Evolutionary conservation across 2,113 vertebrate genomes (phyloP), one percentile per base, ranked within the genome.

Genomic region (Perca schrenkii): DNA sequence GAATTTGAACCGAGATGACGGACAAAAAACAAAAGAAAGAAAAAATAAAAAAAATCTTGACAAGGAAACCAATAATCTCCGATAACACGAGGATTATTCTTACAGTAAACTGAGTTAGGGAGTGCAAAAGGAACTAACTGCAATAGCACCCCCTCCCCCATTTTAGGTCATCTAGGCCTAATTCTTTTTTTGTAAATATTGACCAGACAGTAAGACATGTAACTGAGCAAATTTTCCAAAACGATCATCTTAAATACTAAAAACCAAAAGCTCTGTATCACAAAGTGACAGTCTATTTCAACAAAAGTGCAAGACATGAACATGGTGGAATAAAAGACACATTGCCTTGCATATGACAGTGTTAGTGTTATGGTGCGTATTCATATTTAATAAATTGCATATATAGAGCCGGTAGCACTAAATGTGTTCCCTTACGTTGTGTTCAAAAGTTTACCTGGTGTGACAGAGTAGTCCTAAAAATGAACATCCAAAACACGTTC

Each of bases 291-390:
- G 28, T 52, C 28, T 36, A 58, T 21, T 71, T 66, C 17, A 64
- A 82, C 79, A 68, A 61, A 70, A 62, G 81, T 28, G 79, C 79
- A 79, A 53, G 52, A 84, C 73, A 84, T 50, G 46, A 53, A 79
- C 69, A 84, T 64, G 21, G 53, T 14, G 43, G 28, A 82, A 62
- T 36, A n/a, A 36, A 47, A 70, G 13, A 43, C 2, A 43, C 2
- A 16, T 10, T 67, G 36, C 66, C 68, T 8, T 31, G 36, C 40
- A 53, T 13, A 71, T 31, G 17, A 71, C 21, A 53, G 61, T 10
- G n/a, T 46, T 62, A 21, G n/a, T 57, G 43, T 52, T 65, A 47
- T 7, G 34, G 25, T 36, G 56, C 19, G 67, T 10, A 36, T 25
- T 25, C 25, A 19, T 25, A 12, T 19, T 76, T 57, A 40, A 74